phyloP scores from a whole-genome alignment of 2,113 vertebrate species.

The Ranitomeya imitator region DNA sequence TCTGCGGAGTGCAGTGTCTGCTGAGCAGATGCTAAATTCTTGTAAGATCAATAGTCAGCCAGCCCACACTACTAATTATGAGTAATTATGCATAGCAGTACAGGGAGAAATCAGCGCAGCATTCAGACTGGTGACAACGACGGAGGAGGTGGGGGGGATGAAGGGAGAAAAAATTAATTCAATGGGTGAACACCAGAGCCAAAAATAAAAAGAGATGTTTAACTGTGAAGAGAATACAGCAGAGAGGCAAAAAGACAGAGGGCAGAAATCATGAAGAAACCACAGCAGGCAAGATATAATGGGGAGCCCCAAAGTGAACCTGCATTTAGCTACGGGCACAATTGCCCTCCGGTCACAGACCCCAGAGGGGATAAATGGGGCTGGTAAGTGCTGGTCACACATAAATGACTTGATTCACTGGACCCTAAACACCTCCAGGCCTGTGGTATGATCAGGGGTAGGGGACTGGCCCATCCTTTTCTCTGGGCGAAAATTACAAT shows the following conservation, averaged over 20 bases:
- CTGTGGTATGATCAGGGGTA: too few relatives aligned
- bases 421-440: too few relatives aligned
- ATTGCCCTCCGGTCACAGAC: too few relatives aligned
- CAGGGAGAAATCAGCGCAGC: slow-evolving; percentile 53
- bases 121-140: slow-evolving; percentile 55
- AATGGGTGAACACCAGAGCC: slow-evolving; percentile 29
- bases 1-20: slow-evolving; percentile 40
- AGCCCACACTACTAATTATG: slow-evolving; percentile 58
- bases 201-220: slow-evolving; percentile 41
- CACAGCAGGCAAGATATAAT: not conserved
- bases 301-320: not conserved
- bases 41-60: slow-evolving; percentile 55
- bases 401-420: too few relatives aligned
- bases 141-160: slow-evolving; percentile 38
- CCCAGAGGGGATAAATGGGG: too few relatives aligned
- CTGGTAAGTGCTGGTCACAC: too few relatives aligned
- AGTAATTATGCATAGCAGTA: slow-evolving; percentile 57
- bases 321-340: too few relatives aligned
- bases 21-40: slow-evolving; percentile 55
- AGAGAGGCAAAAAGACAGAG: not conserved
- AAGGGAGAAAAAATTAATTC: slow-evolving; percentile 25
- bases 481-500: too few relatives aligned
- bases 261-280: not conserved
- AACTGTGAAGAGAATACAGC: not conserved
- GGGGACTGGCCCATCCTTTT: too few relatives aligned